Percentiles rank a stretch among this genome's conserved stretches.
Evolutionary conservation across 2,113 vertebrate genomes (phyloP).

Genomic region (Rafetus swinhoei): DNA sequence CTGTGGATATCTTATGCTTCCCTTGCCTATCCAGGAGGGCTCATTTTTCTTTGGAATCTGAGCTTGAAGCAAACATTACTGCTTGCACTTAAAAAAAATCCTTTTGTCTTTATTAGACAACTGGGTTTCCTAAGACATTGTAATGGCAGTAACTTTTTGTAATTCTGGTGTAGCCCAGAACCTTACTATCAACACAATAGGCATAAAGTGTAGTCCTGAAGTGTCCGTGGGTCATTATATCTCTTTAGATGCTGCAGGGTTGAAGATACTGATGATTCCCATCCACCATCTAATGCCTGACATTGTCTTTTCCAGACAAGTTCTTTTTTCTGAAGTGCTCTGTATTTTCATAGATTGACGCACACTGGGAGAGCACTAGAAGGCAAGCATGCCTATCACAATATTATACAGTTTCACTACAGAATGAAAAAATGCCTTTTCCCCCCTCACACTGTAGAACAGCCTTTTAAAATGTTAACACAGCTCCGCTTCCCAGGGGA

Average conservation of each 20-base stretch:
- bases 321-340: background rate
- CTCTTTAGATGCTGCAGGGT: slow-evolving; percentile 20
- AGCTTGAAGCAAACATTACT: background rate
- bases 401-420: background rate
- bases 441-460: background rate
- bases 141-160: slow-evolving; percentile 16
- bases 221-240: background rate
- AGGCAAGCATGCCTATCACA: background rate
- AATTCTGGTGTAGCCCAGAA: slow-evolving; percentile 8
- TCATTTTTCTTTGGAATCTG: background rate
- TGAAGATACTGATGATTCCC: background rate
- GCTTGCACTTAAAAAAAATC: background rate
- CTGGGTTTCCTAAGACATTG: background rate
- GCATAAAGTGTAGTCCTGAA: background rate
- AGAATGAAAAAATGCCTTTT: background rate
- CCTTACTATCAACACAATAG: slow-evolving; percentile 41
- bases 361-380: background rate
- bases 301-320: background rate
- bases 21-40: background rate
- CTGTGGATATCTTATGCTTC: background rate
- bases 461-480: background rate
- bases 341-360: background rate
- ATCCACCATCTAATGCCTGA: background rate
- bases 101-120: slow-evolving; percentile 26
- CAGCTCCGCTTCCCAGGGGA: background rate